Conservation (phyloP, 2,888 invertebrate species). For the Allygus modestus region DNA sequence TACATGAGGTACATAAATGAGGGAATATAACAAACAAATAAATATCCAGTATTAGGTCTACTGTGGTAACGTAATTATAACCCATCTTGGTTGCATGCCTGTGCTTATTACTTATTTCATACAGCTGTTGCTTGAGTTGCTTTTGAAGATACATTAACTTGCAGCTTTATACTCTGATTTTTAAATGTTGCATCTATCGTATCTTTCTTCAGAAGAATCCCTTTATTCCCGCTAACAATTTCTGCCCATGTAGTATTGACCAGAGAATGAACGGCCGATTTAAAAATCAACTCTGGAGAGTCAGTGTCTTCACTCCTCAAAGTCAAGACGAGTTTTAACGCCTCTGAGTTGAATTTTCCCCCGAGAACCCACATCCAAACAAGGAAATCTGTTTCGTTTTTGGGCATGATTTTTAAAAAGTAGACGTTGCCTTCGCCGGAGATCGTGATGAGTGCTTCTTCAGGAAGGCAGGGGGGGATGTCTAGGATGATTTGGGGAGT, state of each 20-base stretch:
- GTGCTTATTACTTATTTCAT: too few species aligned
- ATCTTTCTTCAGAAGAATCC: conserved; percentile 48
- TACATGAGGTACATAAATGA: too few species aligned
- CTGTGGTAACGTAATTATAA: too few species aligned
- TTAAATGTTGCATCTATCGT: conserved; percentile 44
- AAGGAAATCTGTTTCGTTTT: conserved; percentile 37
- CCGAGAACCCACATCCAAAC: conserved; percentile 63
- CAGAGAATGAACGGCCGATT: conserved; percentile 54
- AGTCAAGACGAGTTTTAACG: conserved; percentile 52
- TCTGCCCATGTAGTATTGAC: conserved; percentile 57
- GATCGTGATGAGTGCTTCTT: conserved; percentile 57
- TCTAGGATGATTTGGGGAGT: conserved; percentile 30
- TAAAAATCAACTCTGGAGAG: conserved; percentile 61
- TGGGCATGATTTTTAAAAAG: conserved; percentile 58
- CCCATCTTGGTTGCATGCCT: too few species aligned
- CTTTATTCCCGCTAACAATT: conserved; percentile 36
- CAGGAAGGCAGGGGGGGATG: conserved; percentile 41
- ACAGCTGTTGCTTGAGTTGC: conserved; percentile 51
- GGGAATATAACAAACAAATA: too few species aligned
- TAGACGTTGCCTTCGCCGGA: conserved; percentile 44
- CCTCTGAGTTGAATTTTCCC: conserved; percentile 60
- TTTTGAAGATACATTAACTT: conserved; percentile 51
- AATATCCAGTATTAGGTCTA: too few species aligned
- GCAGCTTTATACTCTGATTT: conserved; percentile 53
- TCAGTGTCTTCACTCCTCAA: conserved; percentile 54